Conservation (phyloP, 2,113 vertebrate genomes). For the Acinonyx jubatus region DNA sequence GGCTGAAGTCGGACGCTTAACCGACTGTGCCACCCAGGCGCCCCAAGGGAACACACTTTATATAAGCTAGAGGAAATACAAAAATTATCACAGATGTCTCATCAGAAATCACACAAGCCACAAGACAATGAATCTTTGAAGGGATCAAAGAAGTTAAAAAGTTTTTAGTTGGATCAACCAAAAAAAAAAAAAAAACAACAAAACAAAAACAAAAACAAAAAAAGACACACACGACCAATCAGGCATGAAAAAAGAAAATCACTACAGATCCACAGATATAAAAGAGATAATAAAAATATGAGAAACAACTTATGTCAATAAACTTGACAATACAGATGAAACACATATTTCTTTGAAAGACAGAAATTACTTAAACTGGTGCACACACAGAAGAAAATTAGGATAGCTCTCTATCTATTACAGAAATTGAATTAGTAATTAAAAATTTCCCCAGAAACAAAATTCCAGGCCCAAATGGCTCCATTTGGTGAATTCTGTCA, state of each 20-base stretch:
- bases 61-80: neutral
- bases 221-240: neutral
- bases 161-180: neutral
- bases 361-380: slow-evolving; percentile 4
- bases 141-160: neutral
- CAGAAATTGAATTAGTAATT: neutral
- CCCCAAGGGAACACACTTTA: neutral
- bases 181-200: neutral
- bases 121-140: neutral
- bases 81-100: neutral
- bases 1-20: no score
- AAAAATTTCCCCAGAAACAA: neutral
- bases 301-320: neutral
- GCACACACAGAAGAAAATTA: neutral
- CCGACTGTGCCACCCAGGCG: no score
- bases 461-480: neutral
- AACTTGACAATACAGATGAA: neutral
- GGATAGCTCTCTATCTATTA: neutral
- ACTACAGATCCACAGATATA: neutral
- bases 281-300: neutral
- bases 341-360: slow-evolving; percentile 26
- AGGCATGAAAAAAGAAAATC: neutral
- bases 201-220: neutral
- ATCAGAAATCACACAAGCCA: neutral
- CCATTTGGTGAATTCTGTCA: slow-evolving; percentile 7